Evolutionary conservation across 2,797 vertebrate genomes (phyloP), one percentile per base, ranked within the genome.

Genomic region (Eremophila alpestris): DNA sequence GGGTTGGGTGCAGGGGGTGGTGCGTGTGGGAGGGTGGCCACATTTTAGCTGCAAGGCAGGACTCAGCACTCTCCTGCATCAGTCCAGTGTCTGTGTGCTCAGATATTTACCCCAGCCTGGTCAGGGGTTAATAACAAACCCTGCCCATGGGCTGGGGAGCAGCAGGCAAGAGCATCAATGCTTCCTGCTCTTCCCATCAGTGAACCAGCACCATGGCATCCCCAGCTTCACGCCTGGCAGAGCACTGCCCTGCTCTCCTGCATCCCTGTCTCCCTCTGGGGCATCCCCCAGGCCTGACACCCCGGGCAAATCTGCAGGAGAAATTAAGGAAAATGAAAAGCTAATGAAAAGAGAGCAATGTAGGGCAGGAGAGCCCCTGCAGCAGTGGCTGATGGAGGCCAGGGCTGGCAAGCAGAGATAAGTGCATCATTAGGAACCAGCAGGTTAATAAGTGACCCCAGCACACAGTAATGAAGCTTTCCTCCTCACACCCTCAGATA

Each of bases 381-480:
- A 1, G 56, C 64, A 3, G 54, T 88, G 67, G 36, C 82, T 68
- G 65, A 71, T 41, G 3, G 7, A 71, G 77, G 24, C 91, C 56
- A 49, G 74, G 73, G 73, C 94, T 40, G 67, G 83, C 82, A 21
- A 49, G 26, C 11, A 36, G 36, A 90, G 67, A 24, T 62, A 75
- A 78, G 78, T n/a, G 63, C 84, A 79, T 94, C 78, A 19, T 82
- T 34, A 54, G 82, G 87, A 91, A 49, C 68, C 13, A 13, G 74
- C 46, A 90, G 68, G 64, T 83, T 91, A 49, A 18, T 94, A 51
- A 88, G 21, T 18, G 77, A 93, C 77, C 73, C 67, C 51, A 65
- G 58, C 10, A 1, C 26, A 20, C 21, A 79, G 40, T 41, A 92
- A 79, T 73, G 69, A 84, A 63, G 45, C 56, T 95, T 83, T 55